Conservation (phyloP, 2,797 vertebrate species). For the Bovichtus diacanthus region DNA sequence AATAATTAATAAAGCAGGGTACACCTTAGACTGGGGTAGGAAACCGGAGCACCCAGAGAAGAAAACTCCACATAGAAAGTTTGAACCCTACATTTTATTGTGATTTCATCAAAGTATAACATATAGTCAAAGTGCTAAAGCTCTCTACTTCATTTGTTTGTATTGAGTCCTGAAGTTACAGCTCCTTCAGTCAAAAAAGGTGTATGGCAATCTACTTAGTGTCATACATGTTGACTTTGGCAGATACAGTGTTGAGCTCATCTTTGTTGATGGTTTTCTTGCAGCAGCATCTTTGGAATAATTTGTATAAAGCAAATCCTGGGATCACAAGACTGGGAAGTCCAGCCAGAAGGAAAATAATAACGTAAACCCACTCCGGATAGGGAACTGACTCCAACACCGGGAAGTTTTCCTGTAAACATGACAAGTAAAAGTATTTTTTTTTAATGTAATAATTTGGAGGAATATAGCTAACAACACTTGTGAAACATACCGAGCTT, state of each 20-base stretch:
- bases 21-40: background rate
- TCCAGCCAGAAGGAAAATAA: conserved; percentile 87
- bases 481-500: conserved; percentile 43
- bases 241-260: conserved; percentile 17
- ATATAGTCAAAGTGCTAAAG: background rate
- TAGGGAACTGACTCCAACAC: conserved; percentile 62
- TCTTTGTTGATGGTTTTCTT: conserved; percentile 17
- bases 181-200: background rate
- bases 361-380: conserved; percentile 82
- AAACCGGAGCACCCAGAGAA: background rate
- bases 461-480: background rate
- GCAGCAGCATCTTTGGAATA: conserved; percentile 71
- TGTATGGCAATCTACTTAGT: background rate
- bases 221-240: conserved; percentile 21
- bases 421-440: background rate
- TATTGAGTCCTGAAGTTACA: background rate
- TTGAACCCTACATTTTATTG: background rate
- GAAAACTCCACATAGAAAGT: background rate
- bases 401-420: conserved; percentile 38
- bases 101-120: background rate
- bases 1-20: background rate
- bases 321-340: conserved; percentile 85
- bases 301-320: conserved; percentile 79
- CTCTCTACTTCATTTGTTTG: background rate
- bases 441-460: no score